These are phyloP conservation scores for Phymatocera aterrima DNA, from an alignment of 2,888 invertebrate species.

Conservation along the genomic window DNA sequence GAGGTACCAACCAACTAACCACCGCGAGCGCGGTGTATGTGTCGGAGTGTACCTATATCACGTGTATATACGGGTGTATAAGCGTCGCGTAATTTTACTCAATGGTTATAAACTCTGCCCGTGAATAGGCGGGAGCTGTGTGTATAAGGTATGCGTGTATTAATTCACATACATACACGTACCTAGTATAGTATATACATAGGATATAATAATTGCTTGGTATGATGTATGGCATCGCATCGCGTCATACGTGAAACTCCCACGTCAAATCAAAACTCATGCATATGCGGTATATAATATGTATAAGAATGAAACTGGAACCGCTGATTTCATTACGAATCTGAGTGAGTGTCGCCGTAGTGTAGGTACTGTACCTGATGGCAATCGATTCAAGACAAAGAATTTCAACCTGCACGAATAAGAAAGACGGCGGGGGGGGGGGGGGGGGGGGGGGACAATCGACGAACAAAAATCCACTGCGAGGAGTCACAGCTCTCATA, in stretches of 20 bases:
- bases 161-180: background rate
- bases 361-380: no score
- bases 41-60: no score
- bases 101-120: constrained; percentile 17
- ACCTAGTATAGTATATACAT: no score
- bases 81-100: constrained; percentile 20
- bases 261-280: constrained; percentile 5
- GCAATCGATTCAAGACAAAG: no score
- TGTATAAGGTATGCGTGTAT: no score
- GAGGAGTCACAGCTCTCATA: no score
- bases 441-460: no score
- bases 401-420: no score
- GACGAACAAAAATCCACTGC: no score
- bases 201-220: background rate
- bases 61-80: background rate
- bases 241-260: background rate
- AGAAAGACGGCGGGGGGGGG: no score
- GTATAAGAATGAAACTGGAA: background rate
- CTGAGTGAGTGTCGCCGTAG: no score
- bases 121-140: background rate
- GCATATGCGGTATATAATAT: background rate
- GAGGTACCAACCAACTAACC: constrained; percentile 10
- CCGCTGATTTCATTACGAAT: background rate
- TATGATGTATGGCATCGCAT: background rate
- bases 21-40: background rate